These are phyloP conservation scores for Xyrichtys novacula DNA, from an alignment of 2,797 vertebrate species.

Conservation along the genomic window DNA sequence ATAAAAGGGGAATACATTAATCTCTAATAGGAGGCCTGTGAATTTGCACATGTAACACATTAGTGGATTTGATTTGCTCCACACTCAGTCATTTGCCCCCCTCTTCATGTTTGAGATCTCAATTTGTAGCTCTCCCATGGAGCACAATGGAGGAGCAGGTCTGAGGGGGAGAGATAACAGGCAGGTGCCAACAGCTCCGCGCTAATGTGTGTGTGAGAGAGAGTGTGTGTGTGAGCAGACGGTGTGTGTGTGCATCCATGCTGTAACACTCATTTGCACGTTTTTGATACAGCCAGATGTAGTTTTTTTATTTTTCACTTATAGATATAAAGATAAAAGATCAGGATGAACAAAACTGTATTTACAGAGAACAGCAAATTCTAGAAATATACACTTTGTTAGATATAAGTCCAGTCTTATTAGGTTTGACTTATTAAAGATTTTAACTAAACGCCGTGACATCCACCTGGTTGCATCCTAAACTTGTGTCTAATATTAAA, in stretches of 20 bases:
- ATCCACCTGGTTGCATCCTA: no score
- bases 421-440: no score
- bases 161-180: conserved; percentile 83
- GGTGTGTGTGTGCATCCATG: conserved; percentile 8
- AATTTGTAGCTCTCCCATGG: conserved; percentile 83
- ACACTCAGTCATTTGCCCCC: conserved; percentile 74
- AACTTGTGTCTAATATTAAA: no score
- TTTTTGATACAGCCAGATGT: conserved; percentile 30
- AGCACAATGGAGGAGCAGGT: conserved; percentile 79
- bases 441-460: no score
- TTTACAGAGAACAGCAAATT: no score
- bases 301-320: conserved; percentile 26
- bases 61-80: conserved; percentile 70
- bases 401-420: no score
- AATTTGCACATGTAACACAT: conserved; percentile 78
- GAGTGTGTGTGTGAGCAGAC: conserved; percentile 19
- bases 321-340: no score
- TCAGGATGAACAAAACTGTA: no score
- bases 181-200: conserved; percentile 79
- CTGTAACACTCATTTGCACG: conserved; percentile 10
- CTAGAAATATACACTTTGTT: no score
- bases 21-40: conserved; percentile 64
- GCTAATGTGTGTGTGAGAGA: conserved; percentile 34
- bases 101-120: conserved; percentile 84
- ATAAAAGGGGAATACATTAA: conserved; percentile 69